Evolutionary conservation across 2,113 vertebrate genomes (phyloP).

Genomic region (Glaucomys volans): DNA sequence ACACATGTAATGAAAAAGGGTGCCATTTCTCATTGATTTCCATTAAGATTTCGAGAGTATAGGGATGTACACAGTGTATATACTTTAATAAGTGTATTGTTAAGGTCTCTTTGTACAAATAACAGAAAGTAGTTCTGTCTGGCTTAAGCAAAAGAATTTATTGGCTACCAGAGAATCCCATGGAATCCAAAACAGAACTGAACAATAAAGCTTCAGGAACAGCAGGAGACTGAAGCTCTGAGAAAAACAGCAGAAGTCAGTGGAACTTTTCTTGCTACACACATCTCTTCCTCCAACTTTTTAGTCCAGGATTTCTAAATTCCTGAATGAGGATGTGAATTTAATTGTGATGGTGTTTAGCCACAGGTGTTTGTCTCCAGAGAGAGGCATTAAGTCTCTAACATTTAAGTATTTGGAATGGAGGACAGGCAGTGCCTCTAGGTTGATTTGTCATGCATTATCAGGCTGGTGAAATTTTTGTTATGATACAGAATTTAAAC

Average conservation of each 20-base stretch:
- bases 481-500: background rate
- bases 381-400: background rate
- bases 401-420: background rate
- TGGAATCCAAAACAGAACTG: conserved; percentile 38
- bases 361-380: background rate
- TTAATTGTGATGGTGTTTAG: background rate
- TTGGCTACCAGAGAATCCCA: conserved; percentile 29
- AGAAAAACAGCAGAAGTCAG: background rate
- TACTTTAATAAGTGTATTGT: conserved; percentile 12
- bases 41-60: background rate
- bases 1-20: background rate
- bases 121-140: conserved; percentile 48
- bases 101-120: background rate
- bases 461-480: conserved; percentile 5
- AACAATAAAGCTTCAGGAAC: conserved; percentile 13
- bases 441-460: background rate
- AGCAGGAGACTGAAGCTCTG: conserved; percentile 31
- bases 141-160: conserved; percentile 61
- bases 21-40: conserved; percentile 21
- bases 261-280: background rate
- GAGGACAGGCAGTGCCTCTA: too few relatives aligned
- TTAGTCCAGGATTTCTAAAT: background rate
- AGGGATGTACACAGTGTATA: background rate
- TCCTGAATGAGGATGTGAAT: background rate
- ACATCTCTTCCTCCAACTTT: background rate